Base-by-base conservation (phyloP, 2,797 vertebrate genomes). In the Triplophysa bombifrons region DNA sequence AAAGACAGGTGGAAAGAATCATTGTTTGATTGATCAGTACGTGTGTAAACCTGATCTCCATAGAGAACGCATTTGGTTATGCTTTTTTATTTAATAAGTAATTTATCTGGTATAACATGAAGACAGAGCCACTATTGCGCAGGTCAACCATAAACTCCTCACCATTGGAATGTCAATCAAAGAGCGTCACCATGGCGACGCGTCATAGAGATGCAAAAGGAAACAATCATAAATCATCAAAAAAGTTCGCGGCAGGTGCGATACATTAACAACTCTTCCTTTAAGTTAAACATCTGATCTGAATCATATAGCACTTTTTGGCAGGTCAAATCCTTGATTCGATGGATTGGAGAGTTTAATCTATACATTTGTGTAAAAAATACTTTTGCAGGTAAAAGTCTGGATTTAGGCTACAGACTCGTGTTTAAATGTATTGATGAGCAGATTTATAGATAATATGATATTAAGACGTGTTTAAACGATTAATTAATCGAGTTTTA, bases 161-260 rank as follows among this genome's bases (percentile, higher is more conserved):
- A 7, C 30, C 55, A 22, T 17, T 38, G 76, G 71, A 61, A 61
- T 67, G 84, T 69, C 70, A 66, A 27, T 65, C 51, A 76, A 27
- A 41, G 20, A 4, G 30, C 38, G 61, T 90, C 81, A 83, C 91
- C 82, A 90, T 92, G 90, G 86, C 72, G 89, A 88, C 69, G 83
- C 83, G 90, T 87, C 91, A 90, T 90, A 88, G 91, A 84, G 86
- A 87, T 89, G 85, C 70, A 86, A 86, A 86, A 73, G 63, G 75
- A 84, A 85, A 85, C 80, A 81, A 75, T 53, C 50, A 74, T 83
- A 84, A 90, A 90, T 88, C 91, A 84, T 89, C 83, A 76, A 38
- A 69, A 38, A 70, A 27, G n/a, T 6, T 70, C n/a, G 14, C 64
- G 2, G 3, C 72, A 85, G 87, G 87, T 87, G 34, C 5, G 3